Evolutionary conservation across 2,797 vertebrate species (phyloP), one percentile per base, ranked within the genome.

Genomic region (Fringilla coelebs): DNA sequence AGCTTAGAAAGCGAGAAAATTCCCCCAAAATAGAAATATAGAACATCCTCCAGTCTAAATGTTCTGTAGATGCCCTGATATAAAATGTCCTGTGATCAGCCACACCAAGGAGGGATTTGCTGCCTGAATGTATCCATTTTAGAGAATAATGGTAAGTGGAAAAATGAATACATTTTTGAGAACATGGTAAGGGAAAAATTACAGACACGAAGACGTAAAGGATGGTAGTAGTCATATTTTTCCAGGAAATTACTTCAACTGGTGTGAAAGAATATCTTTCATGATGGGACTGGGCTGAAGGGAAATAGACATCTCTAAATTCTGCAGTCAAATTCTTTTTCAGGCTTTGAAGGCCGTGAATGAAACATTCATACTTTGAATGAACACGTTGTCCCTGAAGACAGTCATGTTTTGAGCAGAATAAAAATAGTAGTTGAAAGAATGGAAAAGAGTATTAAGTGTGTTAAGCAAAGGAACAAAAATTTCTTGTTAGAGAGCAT

Each of bases 301-400:
- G 85, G 58, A 91, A 96, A 90, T 17, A 66, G 21, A 52, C 58
- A 31, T 5, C 91, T 92, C 2, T 17, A 31, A 55, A 34, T 89
- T 91, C 71, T 79, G 32, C 74, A 78, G 66, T 62, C 55, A 85
- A 43, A 92, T 45, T 80, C 79, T 68, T 78, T 83, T 77, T 36
- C 60, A 40, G 55, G 41, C 88, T 91, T 93, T 41, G 40, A 66
- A 81, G 91, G 74, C 92, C 85, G 36, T 96, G 94, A 96, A 92
- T 94, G 93, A 93, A 95, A 88, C 94, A 90, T 94, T 96, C 88
- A 89, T 82, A 3, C 80, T 94, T 51, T 87, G 75, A 93, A 82
- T 94, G 94, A 85, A 54, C n/a, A 8, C 34, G 21, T 74, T 95
- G 88, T 93, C 74, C 74, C 92, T 32, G 73, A 89, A 93, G 89